Percentiles rank a stretch among this genome's conserved stretches.
Evolutionary conservation across 2,797 vertebrate genomes (phyloP).

Genomic region (Atherinosoma microstoma): DNA sequence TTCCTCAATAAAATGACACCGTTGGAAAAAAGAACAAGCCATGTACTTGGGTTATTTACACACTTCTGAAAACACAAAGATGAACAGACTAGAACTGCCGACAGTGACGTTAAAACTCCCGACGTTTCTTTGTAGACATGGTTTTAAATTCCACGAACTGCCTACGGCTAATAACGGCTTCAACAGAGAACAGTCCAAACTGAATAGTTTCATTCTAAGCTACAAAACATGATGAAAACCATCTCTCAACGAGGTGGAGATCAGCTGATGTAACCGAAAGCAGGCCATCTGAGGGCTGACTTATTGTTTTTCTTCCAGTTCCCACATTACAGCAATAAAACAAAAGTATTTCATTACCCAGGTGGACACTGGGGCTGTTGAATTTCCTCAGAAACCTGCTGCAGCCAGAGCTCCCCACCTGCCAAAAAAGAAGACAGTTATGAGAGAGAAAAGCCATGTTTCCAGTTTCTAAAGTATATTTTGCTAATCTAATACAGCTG

Average conservation of each 20-base stretch:
- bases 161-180: slow-evolving; percentile 26
- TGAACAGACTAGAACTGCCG: slow-evolving; percentile 5
- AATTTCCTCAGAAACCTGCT: slow-evolving; percentile 81
- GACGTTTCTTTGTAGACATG: slow-evolving; percentile 6
- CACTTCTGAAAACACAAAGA: slow-evolving; percentile 8
- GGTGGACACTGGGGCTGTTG: slow-evolving; percentile 86
- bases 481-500: not conserved
- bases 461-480: not conserved
- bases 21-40: slow-evolving; percentile 6
- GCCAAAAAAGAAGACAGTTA: slow-evolving; percentile 64
- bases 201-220: slow-evolving; percentile 21
- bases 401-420: slow-evolving; percentile 83
- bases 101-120: not conserved
- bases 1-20: slow-evolving; percentile 21
- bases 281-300: not conserved
- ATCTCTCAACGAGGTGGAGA: not conserved
- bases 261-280: slow-evolving; percentile 8
- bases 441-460: slow-evolving; percentile 5
- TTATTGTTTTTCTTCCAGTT: not conserved
- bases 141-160: slow-evolving; percentile 7
- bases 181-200: slow-evolving; percentile 9
- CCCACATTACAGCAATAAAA: slow-evolving; percentile 18
- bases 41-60: slow-evolving; percentile 36
- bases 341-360: slow-evolving; percentile 83
- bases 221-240: not conserved